These are phyloP conservation scores for Mustelus asterias DNA, from an alignment of 2,113 vertebrate genomes.

Conservation along the genomic window DNA sequence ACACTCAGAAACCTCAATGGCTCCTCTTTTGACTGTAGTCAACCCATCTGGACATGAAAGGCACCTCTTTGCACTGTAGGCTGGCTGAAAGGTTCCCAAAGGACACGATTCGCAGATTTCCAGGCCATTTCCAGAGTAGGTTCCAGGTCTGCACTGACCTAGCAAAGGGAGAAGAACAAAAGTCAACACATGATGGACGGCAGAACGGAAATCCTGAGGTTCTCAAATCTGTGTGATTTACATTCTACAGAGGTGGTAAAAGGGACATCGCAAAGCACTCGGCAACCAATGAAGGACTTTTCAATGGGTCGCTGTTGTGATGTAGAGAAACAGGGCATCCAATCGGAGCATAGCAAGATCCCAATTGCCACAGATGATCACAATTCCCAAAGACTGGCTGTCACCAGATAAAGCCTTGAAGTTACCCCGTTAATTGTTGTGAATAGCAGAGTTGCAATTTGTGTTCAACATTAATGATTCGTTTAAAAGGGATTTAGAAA, in stretches of 20 bases:
- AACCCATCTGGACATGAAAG: constrained; percentile 71
- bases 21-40: constrained; percentile 85
- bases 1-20: constrained; percentile 73
- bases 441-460: neutral
- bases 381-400: neutral
- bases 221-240: neutral
- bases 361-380: neutral
- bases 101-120: constrained; percentile 95
- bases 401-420: neutral
- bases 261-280: neutral
- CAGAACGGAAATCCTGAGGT: neutral
- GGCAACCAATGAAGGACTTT: neutral
- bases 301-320: neutral
- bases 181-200: neutral
- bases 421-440: neutral
- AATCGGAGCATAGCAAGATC: neutral
- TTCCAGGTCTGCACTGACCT: constrained; percentile 92
- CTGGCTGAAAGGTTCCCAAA: constrained; percentile 77
- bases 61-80: constrained; percentile 71
- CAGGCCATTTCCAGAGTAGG: constrained; percentile 80
- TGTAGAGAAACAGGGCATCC: neutral
- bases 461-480: neutral
- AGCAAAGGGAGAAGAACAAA: constrained; percentile 44
- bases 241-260: neutral
- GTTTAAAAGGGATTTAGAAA: neutral